Base-by-base conservation (phyloP, 2,113 vertebrate genomes). In the Aix galericulata region DNA sequence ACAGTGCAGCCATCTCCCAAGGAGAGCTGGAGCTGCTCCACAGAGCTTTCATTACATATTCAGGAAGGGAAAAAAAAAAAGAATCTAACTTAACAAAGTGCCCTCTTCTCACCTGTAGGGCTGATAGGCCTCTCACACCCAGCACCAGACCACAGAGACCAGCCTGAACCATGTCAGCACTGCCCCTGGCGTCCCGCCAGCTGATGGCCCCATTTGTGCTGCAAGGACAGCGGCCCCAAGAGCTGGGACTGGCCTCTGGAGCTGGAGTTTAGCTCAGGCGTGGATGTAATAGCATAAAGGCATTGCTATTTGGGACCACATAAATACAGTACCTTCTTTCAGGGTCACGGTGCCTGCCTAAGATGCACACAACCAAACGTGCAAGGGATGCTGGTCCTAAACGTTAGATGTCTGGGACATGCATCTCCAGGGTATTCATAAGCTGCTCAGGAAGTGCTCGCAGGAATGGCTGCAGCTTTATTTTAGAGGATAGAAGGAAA, bases 341-440 rank as follows among this genome's bases (percentile, higher is more conserved):
- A 50, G 50, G 50, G 50, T 25, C 31, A 0, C 20, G 8, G n/a
- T 75, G 23, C 50, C 50, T 52, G 50, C 23, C 50, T 52, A 32
- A 4, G 1, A 84, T 14, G 20, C 14, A 16, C 17, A 4, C 56
- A 17, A 22, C 48, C 3, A 0, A 9, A 25, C 1, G 0, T 4
- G 27, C 13, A 8, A 32, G 44, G 27, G n/a, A 22, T 3, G 36
- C 53, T 31, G 1, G 0, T 46, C 50, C 89, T 5, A 0, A 22
- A 23, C 26, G 40, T 52, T 50, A 4, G 53, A 8, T 42, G 42
- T 21, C 21, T 7, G 64, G 55, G 17, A 25, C 0, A 22, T 36
- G 69, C 75, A 71, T 27, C 67, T 69, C 80, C 60, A 60, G 56
- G 18, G 8, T 0, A 3, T 74, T 31, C 53, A 11, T 12, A 17